phyloP scores from a whole-genome alignment of 2,888 invertebrate species.

The Ariolimax columbianus region DNA sequence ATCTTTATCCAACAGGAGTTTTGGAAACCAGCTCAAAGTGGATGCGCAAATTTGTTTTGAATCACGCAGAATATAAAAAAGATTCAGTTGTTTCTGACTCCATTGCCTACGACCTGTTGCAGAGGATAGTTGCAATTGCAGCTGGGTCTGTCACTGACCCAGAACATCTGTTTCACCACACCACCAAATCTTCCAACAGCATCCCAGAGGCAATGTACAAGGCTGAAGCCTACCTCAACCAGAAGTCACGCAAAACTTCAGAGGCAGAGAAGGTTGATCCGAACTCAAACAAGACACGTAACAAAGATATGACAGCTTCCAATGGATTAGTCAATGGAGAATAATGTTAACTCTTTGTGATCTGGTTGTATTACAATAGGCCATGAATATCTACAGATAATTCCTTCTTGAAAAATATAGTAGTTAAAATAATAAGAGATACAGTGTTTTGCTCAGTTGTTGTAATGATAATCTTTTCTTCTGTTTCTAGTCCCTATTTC shows the following conservation, averaged over 20 bases:
- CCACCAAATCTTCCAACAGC: constrained; percentile 67
- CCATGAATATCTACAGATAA: no score
- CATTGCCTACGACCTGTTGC: constrained; percentile 75
- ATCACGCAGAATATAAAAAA: constrained; percentile 92
- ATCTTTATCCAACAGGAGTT: constrained; percentile 83
- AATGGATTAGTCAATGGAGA: constrained; percentile 12
- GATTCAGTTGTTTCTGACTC: constrained; percentile 92
- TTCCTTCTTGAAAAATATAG: no score
- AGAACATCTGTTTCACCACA: constrained; percentile 63
- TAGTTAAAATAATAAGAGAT: no score
- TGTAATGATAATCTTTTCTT: no score
- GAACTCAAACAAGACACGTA: neutral
- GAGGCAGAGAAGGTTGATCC: neutral
- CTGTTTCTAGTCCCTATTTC: no score
- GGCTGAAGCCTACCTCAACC: constrained; percentile 59
- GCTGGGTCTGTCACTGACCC: constrained; percentile 59
- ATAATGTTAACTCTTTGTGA: neutral
- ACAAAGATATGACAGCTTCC: neutral
- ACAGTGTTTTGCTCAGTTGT: no score
- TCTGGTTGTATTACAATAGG: no score
- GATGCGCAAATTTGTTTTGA: constrained; percentile 92
- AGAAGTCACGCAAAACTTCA: constrained; percentile 32
- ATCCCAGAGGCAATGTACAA: constrained; percentile 72
- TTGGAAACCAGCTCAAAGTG: constrained; percentile 95
- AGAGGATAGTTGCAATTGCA: constrained; percentile 58